phyloP scores from a whole-genome alignment of 1,140 invertebrate species.

The Solenopsis fugax region DNA sequence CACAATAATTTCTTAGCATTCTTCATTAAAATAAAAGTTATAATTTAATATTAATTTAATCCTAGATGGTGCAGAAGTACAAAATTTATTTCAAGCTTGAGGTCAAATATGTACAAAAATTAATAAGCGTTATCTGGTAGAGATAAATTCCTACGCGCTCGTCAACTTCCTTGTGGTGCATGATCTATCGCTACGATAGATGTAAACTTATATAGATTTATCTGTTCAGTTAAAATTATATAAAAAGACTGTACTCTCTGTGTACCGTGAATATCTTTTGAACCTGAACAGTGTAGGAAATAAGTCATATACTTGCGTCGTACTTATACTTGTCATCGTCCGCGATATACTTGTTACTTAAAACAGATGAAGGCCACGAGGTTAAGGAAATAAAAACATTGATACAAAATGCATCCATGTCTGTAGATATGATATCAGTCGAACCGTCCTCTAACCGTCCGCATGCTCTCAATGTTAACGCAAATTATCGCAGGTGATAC shows the following conservation, averaged over 20 bases:
- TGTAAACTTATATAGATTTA: not conserved
- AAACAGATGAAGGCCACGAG: conserved; percentile 68
- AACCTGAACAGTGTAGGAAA: conserved; percentile 16
- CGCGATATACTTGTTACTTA: conserved; percentile 45
- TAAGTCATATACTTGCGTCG: conserved; percentile 23
- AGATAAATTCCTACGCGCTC: not conserved
- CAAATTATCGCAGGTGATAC: conserved; percentile 79
- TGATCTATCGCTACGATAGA: not conserved
- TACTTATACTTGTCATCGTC: conserved; percentile 28
- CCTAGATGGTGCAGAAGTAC: not conserved
- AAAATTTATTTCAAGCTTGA: conserved; percentile 1
- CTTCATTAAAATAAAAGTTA: not conserved
- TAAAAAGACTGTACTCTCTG: not conserved
- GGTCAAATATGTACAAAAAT: not conserved
- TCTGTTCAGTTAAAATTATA: not conserved
- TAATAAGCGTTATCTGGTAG: not conserved
- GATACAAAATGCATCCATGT: conserved; percentile 76
- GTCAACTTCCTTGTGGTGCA: not conserved
- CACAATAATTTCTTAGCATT: conserved; percentile 12
- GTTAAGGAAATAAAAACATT: conserved; percentile 73
- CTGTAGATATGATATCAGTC: conserved; percentile 76
- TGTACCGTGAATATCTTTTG: conserved; percentile 18
- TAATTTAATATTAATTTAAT: not conserved
- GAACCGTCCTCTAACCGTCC: conserved; percentile 79
- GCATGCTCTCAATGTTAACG: conserved; percentile 78